Evolutionary conservation across 2,888 invertebrate genomes (phyloP).

Genomic region (Pyrrhosoma nymphula): DNA sequence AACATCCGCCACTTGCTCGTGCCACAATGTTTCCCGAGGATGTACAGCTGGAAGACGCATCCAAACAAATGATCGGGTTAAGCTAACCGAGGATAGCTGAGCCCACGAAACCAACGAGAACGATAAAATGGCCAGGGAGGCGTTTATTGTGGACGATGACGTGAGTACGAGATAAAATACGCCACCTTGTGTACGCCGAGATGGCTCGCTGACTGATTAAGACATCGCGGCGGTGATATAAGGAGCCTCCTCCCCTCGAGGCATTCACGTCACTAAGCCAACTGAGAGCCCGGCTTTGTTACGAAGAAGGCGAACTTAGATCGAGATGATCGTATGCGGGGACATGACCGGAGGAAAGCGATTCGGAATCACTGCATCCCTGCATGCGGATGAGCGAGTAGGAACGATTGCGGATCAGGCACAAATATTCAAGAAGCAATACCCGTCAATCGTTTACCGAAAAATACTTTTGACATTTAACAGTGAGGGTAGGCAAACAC

Average conservation of each 20-base stretch:
- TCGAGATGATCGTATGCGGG: not conserved
- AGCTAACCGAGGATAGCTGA: not conserved
- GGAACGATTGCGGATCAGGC: not conserved
- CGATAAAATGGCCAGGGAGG: not conserved
- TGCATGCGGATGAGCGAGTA: not conserved
- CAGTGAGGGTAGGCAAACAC: too few species aligned
- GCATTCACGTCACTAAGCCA: not conserved
- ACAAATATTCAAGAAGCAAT: not conserved
- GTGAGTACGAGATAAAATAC: not conserved
- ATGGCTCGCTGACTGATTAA: not conserved
- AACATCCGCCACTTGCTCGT: not conserved
- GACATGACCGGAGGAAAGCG: not conserved
- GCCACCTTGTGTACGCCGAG: not conserved
- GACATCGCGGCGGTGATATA: not conserved
- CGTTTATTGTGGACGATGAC: not conserved
- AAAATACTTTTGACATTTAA: too few species aligned
- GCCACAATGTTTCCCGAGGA: not conserved
- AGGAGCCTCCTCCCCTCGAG: not conserved
- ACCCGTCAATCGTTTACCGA: too few species aligned
- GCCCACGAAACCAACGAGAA: not conserved
- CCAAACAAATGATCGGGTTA: not conserved
- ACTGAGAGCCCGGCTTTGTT: not conserved
- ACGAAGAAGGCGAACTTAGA: not conserved
- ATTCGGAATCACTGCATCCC: not conserved
- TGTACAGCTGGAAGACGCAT: not conserved